Evolutionary conservation across 2,113 vertebrate genomes (phyloP).

Genomic region (Alligator mississippiensis): DNA sequence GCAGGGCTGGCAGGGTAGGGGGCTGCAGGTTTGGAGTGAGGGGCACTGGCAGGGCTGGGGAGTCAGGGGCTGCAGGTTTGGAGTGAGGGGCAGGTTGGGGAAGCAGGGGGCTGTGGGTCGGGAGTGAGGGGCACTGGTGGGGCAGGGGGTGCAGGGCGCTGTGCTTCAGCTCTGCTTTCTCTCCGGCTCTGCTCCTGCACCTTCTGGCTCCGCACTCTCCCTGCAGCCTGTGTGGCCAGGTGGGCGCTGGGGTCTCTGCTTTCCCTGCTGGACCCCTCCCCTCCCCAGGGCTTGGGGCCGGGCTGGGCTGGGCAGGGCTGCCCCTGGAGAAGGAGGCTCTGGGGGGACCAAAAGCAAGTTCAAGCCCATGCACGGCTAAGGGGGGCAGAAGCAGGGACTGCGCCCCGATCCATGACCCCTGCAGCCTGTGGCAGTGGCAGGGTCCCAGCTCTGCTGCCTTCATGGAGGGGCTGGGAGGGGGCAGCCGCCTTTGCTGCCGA

Average conservation of each 20-base stretch:
- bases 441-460: not conserved
- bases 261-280: not conserved
- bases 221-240: not conserved
- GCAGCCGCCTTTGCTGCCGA: not conserved
- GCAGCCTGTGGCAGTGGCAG: not conserved
- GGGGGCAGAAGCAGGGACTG: not conserved
- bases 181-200: not conserved
- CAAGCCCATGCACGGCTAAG: no score
- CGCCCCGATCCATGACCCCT: not conserved
- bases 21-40: rapidly evolving
- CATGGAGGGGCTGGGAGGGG: not conserved
- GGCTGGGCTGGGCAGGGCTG: no score
- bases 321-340: no score
- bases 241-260: not conserved
- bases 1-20: rapidly evolving
- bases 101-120: not conserved
- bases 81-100: rapidly evolving
- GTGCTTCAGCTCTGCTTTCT: not conserved
- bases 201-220: not conserved
- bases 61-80: not conserved
- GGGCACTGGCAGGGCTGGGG: not conserved
- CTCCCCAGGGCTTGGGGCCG: no score
- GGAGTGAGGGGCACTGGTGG: not conserved
- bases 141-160: not conserved
- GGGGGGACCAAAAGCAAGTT: no score